A percentile compares a stretch with the other conserved stretches of the same genome.
Conservation (phyloP, 2,888 invertebrate genomes). For the Apoda limacodes region DNA sequence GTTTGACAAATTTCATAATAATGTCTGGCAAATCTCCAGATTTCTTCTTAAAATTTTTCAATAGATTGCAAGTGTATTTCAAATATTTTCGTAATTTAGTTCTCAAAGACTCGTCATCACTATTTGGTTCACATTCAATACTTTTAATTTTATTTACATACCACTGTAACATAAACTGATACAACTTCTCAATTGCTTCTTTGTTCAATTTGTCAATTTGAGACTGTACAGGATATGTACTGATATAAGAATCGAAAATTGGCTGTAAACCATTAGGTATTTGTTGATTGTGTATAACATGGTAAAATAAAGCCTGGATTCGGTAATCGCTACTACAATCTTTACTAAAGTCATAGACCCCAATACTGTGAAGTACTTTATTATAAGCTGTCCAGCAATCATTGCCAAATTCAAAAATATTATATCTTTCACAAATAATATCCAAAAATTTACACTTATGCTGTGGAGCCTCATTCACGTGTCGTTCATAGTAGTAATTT, state of each 20-base stretch:
- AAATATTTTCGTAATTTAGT: too few species aligned
- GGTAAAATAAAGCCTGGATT: slow-evolving; percentile 28
- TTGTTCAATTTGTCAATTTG: slow-evolving; percentile 18
- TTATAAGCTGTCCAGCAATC: slow-evolving; percentile 35
- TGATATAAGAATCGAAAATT: too few species aligned
- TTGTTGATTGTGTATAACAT: slow-evolving; percentile 28
- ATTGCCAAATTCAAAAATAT: slow-evolving; percentile 31
- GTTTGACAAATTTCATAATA: slow-evolving; percentile 25
- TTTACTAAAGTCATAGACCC: slow-evolving; percentile 25
- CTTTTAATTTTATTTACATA: slow-evolving; percentile 24
- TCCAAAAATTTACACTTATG: slow-evolving; percentile 30
- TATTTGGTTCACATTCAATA: too few species aligned
- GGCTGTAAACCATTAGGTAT: slow-evolving; percentile 25
- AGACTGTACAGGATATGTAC: too few species aligned
- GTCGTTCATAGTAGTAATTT: slow-evolving; percentile 34
- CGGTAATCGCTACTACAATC: slow-evolving; percentile 21
- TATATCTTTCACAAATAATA: slow-evolving; percentile 23
- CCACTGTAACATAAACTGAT: slow-evolving; percentile 23
- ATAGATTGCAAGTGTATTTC: too few species aligned
- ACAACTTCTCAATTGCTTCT: slow-evolving; percentile 22
- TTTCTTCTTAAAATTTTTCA: slow-evolving; percentile 24
- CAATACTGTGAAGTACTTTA: slow-evolving; percentile 33
- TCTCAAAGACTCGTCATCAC: too few species aligned
- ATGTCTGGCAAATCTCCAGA: slow-evolving; percentile 29
- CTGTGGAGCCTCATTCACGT: slow-evolving; percentile 31